Evolutionary conservation across 92 coral and sea anemone species (phyloP).

Genomic region (Montipora capitata): DNA sequence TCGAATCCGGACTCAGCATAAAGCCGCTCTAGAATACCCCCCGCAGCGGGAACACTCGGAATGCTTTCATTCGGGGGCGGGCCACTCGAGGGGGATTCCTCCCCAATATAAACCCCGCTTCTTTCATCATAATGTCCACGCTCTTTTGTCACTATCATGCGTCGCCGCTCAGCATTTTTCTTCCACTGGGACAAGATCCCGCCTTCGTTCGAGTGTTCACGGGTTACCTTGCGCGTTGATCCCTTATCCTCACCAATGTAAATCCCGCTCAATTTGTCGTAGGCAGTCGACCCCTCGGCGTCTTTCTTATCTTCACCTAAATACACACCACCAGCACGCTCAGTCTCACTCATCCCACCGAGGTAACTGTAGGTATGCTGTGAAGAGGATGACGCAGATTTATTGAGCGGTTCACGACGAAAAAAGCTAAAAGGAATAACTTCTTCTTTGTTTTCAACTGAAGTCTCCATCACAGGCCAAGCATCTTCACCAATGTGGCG

Average conservation of each 20-base stretch:
- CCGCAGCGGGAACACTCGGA: conserved; percentile 60
- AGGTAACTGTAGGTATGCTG: conserved; percentile 35
- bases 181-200: conserved; percentile 90
- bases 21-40: conserved; percentile 84
- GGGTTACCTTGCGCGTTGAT: conserved; percentile 47
- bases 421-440: conserved; percentile 30
- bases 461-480: conserved; percentile 92
- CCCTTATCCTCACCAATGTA: conserved; percentile 91
- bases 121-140: conserved; percentile 95
- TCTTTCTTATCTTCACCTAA: conserved; percentile 77
- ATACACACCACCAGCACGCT: conserved; percentile 73
- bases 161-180: conserved; percentile 87
- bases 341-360: conserved; percentile 72
- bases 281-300: conserved; percentile 79
- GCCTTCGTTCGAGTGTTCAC: conserved; percentile 55
- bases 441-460: conserved; percentile 77
- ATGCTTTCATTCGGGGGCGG: conserved; percentile 74
- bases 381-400: conserved; percentile 16
- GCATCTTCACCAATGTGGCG: conserved; percentile 92
- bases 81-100: conserved; percentile 79
- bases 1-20: conserved; percentile 33
- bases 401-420: conserved; percentile 1
- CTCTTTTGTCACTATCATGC: conserved; percentile 84
- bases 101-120: conserved; percentile 97
- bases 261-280: conserved; percentile 94